These are phyloP conservation scores for Pocillopora meandrina DNA, from an alignment of 92 coral and sea anemone species.

Conservation along the genomic window DNA sequence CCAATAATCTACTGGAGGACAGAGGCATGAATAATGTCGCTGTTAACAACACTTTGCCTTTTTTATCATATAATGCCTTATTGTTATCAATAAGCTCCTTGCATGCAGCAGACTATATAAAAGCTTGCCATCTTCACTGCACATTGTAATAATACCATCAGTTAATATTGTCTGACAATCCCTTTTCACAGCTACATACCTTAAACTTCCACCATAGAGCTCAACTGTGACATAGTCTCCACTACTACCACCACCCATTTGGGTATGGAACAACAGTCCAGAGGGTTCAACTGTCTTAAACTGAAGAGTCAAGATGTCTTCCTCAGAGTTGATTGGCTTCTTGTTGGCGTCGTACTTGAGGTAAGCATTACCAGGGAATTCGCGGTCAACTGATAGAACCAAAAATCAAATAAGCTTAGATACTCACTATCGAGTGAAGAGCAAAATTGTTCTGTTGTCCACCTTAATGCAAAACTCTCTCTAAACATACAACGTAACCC, in stretches of 20 bases:
- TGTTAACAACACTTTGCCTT: too few species aligned
- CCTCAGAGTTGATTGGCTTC: slow-evolving; percentile 10
- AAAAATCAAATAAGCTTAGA: neutral
- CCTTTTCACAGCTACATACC: slow-evolving; percentile 40
- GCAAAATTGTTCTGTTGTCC: too few species aligned
- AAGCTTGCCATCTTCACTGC: neutral
- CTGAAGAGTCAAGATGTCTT: slow-evolving; percentile 27
- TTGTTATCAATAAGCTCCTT: too few species aligned
- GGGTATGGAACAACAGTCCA: slow-evolving; percentile 74
- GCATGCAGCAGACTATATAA: neutral
- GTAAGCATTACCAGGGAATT: slow-evolving; percentile 36
- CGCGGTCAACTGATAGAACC: slow-evolving; percentile 23
- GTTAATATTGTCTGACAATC: neutral
- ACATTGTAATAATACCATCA: neutral
- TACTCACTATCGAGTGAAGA: too few species aligned
- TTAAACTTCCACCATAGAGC: slow-evolving; percentile 77
- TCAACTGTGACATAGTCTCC: slow-evolving; percentile 80
- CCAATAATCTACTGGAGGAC: too few species aligned
- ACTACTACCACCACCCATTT: slow-evolving; percentile 60
- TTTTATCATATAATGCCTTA: too few species aligned
- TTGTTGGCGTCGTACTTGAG: slow-evolving; percentile 3
- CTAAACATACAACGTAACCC: too few species aligned
- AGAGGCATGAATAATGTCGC: too few species aligned
- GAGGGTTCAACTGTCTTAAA: slow-evolving; percentile 75
- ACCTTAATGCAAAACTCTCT: too few species aligned